phyloP scores from a whole-genome alignment of 2,113 vertebrate species.

The Peromyscus polionotus region DNA sequence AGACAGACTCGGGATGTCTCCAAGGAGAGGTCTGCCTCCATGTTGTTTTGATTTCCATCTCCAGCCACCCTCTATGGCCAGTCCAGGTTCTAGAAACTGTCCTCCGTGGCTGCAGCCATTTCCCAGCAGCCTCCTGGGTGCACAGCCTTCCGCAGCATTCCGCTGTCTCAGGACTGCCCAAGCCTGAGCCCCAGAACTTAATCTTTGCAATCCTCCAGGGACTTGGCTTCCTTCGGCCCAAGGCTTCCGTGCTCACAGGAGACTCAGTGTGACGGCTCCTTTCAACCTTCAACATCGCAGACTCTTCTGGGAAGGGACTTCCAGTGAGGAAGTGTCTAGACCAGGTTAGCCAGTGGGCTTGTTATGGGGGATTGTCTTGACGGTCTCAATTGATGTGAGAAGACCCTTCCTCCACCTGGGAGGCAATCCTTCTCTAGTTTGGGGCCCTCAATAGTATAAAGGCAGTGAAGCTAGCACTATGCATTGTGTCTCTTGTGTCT shows the following conservation, averaged over 20 bases:
- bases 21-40: fast-evolving
- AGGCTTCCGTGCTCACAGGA: not conserved
- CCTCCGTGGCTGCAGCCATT: fast-evolving
- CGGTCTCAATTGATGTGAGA: too few relatives aligned
- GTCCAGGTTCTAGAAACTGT: not conserved
- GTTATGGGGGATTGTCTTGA: not conserved
- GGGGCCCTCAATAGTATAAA: not conserved
- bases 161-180: not conserved
- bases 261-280: not conserved
- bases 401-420: not conserved
- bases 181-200: fast-evolving
- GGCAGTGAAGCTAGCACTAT: not conserved
- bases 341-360: too few relatives aligned
- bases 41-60: not conserved
- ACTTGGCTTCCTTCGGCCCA: fast-evolving
- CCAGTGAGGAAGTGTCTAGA: not conserved
- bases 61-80: fast-evolving
- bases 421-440: not conserved
- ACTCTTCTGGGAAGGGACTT: not conserved
- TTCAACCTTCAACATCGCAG: not conserved
- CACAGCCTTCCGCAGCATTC: not conserved
- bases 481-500: not conserved
- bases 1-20: too few relatives aligned
- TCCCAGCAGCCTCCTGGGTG: not conserved
- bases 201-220: too few relatives aligned